Base-by-base conservation (phyloP, 2,797 vertebrate genomes). In the Gephyroberyx darwinii region DNA sequence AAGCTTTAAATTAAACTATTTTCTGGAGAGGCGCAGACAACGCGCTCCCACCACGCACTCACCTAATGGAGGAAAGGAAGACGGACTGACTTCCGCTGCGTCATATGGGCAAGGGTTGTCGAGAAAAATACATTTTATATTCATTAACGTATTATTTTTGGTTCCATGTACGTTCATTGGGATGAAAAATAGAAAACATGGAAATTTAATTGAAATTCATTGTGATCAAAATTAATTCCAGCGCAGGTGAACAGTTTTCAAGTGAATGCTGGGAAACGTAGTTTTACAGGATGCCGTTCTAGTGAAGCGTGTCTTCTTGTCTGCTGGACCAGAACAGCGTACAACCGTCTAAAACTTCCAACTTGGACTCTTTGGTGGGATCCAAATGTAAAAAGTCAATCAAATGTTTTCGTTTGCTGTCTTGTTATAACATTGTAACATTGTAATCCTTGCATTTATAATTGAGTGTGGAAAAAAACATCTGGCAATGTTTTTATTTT, bases 11-110 rank as follows among this genome's bases (percentile, higher is more conserved):
- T 64, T 0, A 0, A 17, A 1, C 0, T 26, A 7, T 59, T 84
- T 78, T 0, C 0, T 0, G 5, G 4, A 60, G 92, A 89, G 89
- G 79, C 0, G 12, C 0, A 3, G 33, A 69, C 53, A 45, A 12
- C 17, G 20, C 74, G 83, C 48, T 60, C 2, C 35, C 1, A 74
- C 88, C 93, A 89, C 92, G 84, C 71, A 94, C 94, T 93, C 93
- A 94, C 93, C 94, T 92, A 95, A 94, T 94, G 93, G 94, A 86
- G 91, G 93, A 95, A 95, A 95, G 93, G 90, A 93, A 91, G 92
- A 41, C 0, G 2, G 16, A 0, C 0, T 0, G 0, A 72, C 85
- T 93, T 94, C 94, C 92, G 91, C 63, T 39, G 69, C 86, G 86
- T 94, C 86, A 93, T 88, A 81, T 70, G 3, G 30, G n/a, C 31